Base-by-base conservation (phyloP, 2,888 invertebrate species). In the Schizotus pectinicornis region DNA sequence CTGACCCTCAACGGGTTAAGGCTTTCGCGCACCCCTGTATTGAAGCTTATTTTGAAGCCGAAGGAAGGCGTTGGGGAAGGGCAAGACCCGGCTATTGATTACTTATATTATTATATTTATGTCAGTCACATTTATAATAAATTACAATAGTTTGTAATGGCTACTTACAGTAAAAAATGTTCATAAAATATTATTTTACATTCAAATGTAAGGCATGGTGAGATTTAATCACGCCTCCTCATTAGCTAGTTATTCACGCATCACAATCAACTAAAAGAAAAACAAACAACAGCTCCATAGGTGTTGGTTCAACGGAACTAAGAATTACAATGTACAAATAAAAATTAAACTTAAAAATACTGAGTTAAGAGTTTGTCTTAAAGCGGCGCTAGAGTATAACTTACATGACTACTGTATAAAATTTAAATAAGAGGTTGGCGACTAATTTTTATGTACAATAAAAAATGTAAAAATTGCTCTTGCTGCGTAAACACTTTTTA, bases 91-190 rank as follows among this genome's bases (percentile, higher is more conserved):
- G 5, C 5, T 22, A 22, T 22, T 22, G 22, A 22, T 22, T 22
- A 22, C 22, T 22, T 22, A 22, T 22, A 22, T 2, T 46, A 32
- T 46, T 46, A 34, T 46, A 33, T 62, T 67, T 67, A 68, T 66
- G 62, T 71, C 67, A 70, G 70, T 69, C 69, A 72, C 72, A 70
- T 69, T 64, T 64, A 43, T 39, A 56, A 22, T 22, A 22, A 22
- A 56, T 52, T 57, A 46, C 52, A 57, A 72, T 67, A 58, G 51
- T 65, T 22, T 56, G 61, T 62, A 57, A 59, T 67, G 63, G 42
- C 66, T 70, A 71, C 61, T 64, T 69, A 71, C 63, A 72, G 70
- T 71, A 71, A 69, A 73, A 73, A 73, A 70, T 61, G 60, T 53
- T 68, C 65, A 59, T 68, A 71, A 71, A 70, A 70, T 68, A 69